Evolutionary conservation across 2,888 invertebrate genomes (phyloP).

Genomic region (Thecophora atra): DNA sequence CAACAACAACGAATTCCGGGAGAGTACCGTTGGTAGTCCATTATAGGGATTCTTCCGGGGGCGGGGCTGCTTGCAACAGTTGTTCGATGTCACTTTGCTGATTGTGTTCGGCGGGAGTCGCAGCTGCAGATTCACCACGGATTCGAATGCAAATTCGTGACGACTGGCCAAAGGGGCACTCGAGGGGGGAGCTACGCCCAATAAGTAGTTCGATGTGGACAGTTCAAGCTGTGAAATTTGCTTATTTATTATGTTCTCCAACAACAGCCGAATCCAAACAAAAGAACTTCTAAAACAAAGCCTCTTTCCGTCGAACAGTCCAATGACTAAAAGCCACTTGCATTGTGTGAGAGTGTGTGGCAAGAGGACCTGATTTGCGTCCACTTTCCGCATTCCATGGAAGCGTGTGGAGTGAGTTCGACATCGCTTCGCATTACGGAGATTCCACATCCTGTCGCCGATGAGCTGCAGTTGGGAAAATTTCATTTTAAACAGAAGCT

Average conservation of each 20-base stretch:
- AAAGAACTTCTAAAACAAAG: conserved; percentile 12
- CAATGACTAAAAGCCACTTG: conserved; percentile 18
- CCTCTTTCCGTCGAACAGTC: conserved; percentile 1
- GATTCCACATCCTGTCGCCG: conserved; percentile 14
- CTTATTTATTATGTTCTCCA: conserved; percentile 26
- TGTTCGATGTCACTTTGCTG: conserved; percentile 31
- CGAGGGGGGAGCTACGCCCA: neutral
- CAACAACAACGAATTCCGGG: neutral
- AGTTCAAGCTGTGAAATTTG: conserved; percentile 29
- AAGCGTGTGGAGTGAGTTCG: neutral
- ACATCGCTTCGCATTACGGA: neutral
- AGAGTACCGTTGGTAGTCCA: neutral
- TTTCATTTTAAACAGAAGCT: conserved; percentile 38
- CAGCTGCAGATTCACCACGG: conserved; percentile 10
- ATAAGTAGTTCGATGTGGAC: conserved; percentile 19
- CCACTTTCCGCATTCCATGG: neutral
- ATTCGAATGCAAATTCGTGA: conserved; percentile 22
- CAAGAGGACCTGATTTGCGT: conserved; percentile 1
- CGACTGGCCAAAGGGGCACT: conserved; percentile 20
- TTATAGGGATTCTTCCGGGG: neutral
- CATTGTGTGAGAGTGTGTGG: neutral
- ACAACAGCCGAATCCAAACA: conserved; percentile 7
- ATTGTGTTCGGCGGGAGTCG: conserved; percentile 17
- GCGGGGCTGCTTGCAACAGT: conserved; percentile 22
- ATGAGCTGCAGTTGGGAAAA: conserved; percentile 32